Evolutionary conservation across 1,140 invertebrate genomes (phyloP), one percentile per base, ranked within the genome.

Genomic region (Papilio aristodemus): DNA sequence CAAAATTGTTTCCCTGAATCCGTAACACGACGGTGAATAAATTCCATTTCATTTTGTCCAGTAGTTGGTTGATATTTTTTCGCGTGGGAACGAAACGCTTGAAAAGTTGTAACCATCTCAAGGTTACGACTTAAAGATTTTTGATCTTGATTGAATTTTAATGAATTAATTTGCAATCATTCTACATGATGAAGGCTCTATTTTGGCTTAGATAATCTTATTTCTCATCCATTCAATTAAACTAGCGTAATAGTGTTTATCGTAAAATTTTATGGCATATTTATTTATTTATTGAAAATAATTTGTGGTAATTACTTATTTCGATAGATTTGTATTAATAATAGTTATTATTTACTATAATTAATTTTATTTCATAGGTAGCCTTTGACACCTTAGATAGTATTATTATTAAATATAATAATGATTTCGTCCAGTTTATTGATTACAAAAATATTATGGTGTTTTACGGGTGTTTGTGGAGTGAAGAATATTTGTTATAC

Each of bases 121-220:
- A 83, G 79, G 81, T 72, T 78, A 67, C 58, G 25, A 71, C 74
- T 72, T 71, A 50, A 27, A 74, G 74, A 74, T 73, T 66, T 68
- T 59, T 32, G 63, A 63, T 69, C 38, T 70, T 76, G 71, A 74
- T 77, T 78, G 73, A 72, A 77, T 79, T 69, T 74, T 72, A 76
- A 77, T 76, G 74, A 76, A 68, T 70, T 75, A 75, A 73, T 68
- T 57, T 69, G 67, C 46, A 67, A 70, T 71, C 63, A 37, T 39
- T 50, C 17, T 10, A 22, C 46, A 19, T 14, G 43, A 54, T 22
- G 46, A 54, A 54, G 46, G 46, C 46, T 54, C 19, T 54, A 54
- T 54, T 54, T 54, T 22, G 4, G 17, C 22, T 6, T 17, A 54
- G 19, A 54, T 54, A 22, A 54, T 54, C 19, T 54, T 54, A 25